Base-by-base conservation (phyloP, 2,888 invertebrate genomes). In the Habroteleia sp. region DNA sequence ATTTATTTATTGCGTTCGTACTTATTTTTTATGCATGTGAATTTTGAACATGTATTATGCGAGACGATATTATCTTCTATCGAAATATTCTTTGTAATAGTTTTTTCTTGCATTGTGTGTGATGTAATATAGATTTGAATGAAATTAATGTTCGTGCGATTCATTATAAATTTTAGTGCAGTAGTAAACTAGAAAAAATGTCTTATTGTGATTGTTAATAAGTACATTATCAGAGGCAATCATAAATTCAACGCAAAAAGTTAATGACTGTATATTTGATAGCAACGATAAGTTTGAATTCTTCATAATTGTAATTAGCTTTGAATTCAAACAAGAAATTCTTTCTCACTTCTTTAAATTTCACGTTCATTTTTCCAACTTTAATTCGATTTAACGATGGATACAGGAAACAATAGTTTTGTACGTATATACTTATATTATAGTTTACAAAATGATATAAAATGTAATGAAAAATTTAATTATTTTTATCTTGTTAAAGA, bases 151-250 rank as follows among this genome's bases (percentile, higher is more conserved):
- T 14, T 42, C 31, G 29, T 20, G 31, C 29, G 39, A 41, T 41
- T 41, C 56, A 31, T 41, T 41, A 20, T 27, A 41, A 29, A 31
- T 31, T 56, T 56, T 41, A 41, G 52, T 39, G 16, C 29, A 35
- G 52, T 11, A 27, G 16, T 39, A 39, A 52, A 39, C 20, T n/a
- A n/a, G 20, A 27, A 37, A 39, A 54, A 54, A 27, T 16, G 52
- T 25, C 20, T 42, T 33, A 33, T 33, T 48, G 48, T 33, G 20
- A 48, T 48, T 48, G 48, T 20, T 48, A 16, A 33, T 17, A 20
- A 31, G 48, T 14, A 3, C n/a, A 31, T 31, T 41, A 56, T 41
- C 27, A 14, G 7, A 37, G 41, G 20, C 20, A 25, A 56, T 56
- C 31, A 6, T 41, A 20, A 41, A 41, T 56, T 56, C 13, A n/a